A percentile compares a stretch with the other conserved stretches of the same genome.
Conservation (phyloP, 1,140 invertebrate species). For the Agrypnia vestita region DNA sequence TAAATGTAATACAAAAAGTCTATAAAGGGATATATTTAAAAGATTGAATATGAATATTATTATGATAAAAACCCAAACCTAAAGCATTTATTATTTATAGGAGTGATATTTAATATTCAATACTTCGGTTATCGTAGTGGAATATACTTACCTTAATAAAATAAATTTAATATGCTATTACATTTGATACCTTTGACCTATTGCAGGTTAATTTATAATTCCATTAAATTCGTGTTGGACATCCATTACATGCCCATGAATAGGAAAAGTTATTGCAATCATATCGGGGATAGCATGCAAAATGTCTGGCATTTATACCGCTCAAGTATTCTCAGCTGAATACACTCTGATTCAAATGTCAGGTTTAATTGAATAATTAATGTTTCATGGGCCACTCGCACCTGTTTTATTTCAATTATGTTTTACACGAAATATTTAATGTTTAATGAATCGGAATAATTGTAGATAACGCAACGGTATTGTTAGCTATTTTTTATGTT, state of each 20-base stretch:
- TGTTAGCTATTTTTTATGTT: no score
- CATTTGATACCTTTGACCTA: conserved; percentile 19
- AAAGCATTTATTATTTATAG: no score
- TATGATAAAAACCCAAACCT: no score
- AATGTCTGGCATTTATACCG: conserved; percentile 55
- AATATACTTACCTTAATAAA: no score
- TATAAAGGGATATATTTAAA: no score
- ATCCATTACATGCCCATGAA: conserved; percentile 17
- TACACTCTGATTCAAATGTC: conserved; percentile 51
- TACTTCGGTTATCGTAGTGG: no score
- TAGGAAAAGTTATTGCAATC: conserved; percentile 56
- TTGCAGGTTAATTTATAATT: conserved; percentile 54
- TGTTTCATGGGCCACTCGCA: conserved; percentile 49
- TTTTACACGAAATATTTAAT: background rate
- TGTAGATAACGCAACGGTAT: no score
- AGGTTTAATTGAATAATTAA: conserved; percentile 57
- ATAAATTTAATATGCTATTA: conserved; percentile 28
- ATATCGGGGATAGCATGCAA: conserved; percentile 55
- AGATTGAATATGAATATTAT: no score
- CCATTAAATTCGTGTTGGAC: conserved; percentile 52
- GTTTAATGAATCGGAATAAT: background rate
- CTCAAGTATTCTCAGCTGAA: background rate
- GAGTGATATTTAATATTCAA: no score
- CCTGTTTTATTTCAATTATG: conserved; percentile 27
- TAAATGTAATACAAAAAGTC: no score